Base-by-base conservation (phyloP, 2,113 vertebrate genomes). In the Vicugna pacos region DNA sequence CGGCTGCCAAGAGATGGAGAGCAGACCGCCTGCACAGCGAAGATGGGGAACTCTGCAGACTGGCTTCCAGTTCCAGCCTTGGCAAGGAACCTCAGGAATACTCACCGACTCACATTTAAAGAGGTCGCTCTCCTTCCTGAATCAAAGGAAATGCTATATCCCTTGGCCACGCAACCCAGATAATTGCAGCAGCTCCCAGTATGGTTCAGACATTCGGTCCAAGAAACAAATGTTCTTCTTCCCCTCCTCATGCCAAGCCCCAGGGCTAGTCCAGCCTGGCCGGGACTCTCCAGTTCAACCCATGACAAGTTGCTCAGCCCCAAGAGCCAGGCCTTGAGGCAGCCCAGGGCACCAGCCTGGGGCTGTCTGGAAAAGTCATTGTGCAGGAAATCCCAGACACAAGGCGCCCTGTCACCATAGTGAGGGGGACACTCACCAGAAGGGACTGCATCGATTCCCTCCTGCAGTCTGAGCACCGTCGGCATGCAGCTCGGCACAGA, bases 351-450 rank as follows among this genome's bases (percentile, higher is more conserved):
- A 64, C 56, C 70, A 20, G 26, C 17, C 11, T 24, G 56, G 85
- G 58, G 30, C 91, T 84, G 89, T 79, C 91, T 98, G 98, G 95
- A 84, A 98, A 98, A 98, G 88, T 26, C 89, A 97, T 98, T 48
- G 20, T 13, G 8, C 8, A 50, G 65, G 83, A 97, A 97, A 96
- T 93, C 92, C 83, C 94, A 93, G 92, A 96, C 91, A 64, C 50
- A 22, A 94, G 48, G 81, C 50, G 0, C 65, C 93, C 94, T 97
- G 97, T 97, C 97, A 96, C 91, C 5, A 0, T 10, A 65, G 97
- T 97, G 98, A 90, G 95, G 89, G 60, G 95, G 91, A 98, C 94
- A 96, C 96, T 96, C 92, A 72, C 86, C 96, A 97, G 97, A 98
- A 94, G 70, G 77, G 54, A 35, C 56, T 46, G 24, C 0, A 2